Base-by-base conservation (phyloP, 2,888 invertebrate species). In the Girardia tigrina region DNA sequence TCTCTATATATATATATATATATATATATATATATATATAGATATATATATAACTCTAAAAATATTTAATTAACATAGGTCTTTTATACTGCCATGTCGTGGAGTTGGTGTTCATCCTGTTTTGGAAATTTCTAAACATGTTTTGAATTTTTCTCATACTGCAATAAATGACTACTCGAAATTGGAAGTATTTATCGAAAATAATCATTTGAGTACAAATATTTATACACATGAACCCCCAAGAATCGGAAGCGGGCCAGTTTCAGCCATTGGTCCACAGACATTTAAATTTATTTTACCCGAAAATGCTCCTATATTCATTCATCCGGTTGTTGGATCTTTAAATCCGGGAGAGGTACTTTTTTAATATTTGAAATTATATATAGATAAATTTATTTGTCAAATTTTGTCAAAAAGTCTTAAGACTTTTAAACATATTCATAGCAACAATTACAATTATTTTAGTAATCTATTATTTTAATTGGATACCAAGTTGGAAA, bases 211-310 rank as follows among this genome's bases (percentile, higher is more conserved):
- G 20, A 81, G 80, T 76, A 82, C 79, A 75, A 83, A 84, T 75
- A 82, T 83, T 78, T 83, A 81, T 78, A 81, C 82, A n/a, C 83
- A 84, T 77, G 83, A 83, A 16, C 83, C 83, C 16, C 84, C 84
- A 0, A 79, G 83, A 70, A 84, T 84, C 75, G 84, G 84, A 26
- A 2, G 2, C 28, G 78, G 78, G 1, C 76, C 77, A 36, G 82
- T 83, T 73, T 82, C 81, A 0, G 82, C 83, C n/a, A 82, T 84
- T 0, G 83, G 82, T 2, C 83, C 83, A 0, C 83, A 83, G 71
- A 83, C 83, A 14, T 84, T 83, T 80, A 82, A 84, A 79, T 84
- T 84, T 79, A 80, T 81, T 4, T 79, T 84, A 6, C 84, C 83
- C 4, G 80, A 81, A 28, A 81, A 79, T 72, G 79, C 80, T 14